Conservation (phyloP, 2,888 invertebrate genomes). For the Volucella inflata region DNA sequence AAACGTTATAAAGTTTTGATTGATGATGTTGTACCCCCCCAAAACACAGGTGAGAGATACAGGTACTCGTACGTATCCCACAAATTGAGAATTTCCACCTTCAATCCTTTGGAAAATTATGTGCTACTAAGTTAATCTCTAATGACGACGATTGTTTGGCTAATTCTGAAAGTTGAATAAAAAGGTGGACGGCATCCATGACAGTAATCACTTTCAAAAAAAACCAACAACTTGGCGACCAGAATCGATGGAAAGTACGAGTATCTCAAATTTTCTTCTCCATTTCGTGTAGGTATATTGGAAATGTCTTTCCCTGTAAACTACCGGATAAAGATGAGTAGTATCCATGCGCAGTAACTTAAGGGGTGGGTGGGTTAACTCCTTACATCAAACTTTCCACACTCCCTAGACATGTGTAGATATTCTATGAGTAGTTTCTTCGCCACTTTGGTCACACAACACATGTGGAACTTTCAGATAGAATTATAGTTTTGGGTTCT, state of each 20-base stretch:
- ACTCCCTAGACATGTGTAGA: neutral
- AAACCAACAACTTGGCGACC: slow-evolving; percentile 53
- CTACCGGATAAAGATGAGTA: neutral
- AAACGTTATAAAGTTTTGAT: slow-evolving; percentile 50
- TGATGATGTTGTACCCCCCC: slow-evolving; percentile 34
- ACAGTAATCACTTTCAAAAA: slow-evolving; percentile 61
- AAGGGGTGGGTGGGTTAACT: neutral
- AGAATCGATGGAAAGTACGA: slow-evolving; percentile 35
- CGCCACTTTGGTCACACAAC: neutral
- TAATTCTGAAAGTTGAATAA: neutral
- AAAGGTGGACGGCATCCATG: slow-evolving; percentile 28
- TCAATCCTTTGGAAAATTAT: slow-evolving; percentile 8
- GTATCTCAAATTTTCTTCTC: neutral
- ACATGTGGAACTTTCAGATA: slow-evolving; percentile 9
- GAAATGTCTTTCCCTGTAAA: neutral
- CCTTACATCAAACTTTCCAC: neutral
- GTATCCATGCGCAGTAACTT: slow-evolving; percentile 53
- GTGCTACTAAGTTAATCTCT: neutral
- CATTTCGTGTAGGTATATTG: neutral
- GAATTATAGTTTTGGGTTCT: slow-evolving; percentile 56
- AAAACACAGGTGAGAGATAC: slow-evolving; percentile 13
- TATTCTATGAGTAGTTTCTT: slow-evolving; percentile 37
- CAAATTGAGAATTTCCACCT: neutral
- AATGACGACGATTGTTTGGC: neutral
- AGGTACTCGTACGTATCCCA: neutral